These are phyloP conservation scores for Steatocranus sp. DNA, from an alignment of 2,797 vertebrate genomes.

Conservation along the genomic window DNA sequence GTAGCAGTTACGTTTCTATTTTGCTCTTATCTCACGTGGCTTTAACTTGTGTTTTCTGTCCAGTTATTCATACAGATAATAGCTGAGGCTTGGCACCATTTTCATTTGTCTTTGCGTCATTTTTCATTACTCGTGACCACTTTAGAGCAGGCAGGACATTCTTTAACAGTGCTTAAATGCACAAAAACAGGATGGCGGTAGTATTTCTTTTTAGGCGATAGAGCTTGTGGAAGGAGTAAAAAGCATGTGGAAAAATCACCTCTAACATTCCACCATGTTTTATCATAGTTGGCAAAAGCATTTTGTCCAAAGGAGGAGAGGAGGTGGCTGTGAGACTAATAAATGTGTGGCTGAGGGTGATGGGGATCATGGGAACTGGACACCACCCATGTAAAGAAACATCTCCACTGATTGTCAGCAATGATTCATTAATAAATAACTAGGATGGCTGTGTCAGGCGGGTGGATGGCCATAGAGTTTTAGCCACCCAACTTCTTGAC, in stretches of 20 bases:
- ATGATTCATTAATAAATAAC: neutral
- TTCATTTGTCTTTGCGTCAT: neutral
- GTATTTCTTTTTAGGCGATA: slow-evolving; percentile 14
- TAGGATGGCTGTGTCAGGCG: neutral
- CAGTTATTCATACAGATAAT: neutral
- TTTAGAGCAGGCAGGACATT: slow-evolving; percentile 19
- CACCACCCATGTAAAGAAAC: neutral
- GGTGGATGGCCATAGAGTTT: neutral
- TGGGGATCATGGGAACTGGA: slow-evolving; percentile 6
- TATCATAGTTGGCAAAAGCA: neutral
- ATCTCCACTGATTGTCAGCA: neutral
- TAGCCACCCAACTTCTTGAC: neutral
- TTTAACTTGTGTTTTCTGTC: neutral
- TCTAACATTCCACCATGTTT: slow-evolving; percentile 30
- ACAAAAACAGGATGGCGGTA: slow-evolving; percentile 34
- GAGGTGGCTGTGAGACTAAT: neutral
- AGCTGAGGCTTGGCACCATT: neutral
- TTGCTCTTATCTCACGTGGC: neutral
- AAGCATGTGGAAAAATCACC: slow-evolving; percentile 5
- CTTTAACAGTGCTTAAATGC: neutral
- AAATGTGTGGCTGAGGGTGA: slow-evolving; percentile 13
- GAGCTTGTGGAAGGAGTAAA: slow-evolving; percentile 6
- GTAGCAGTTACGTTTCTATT: neutral
- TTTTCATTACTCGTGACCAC: neutral
- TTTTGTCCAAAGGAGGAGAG: neutral